Base-by-base conservation (phyloP, 2,113 vertebrate genomes). In the Nesospiza acunhae region DNA sequence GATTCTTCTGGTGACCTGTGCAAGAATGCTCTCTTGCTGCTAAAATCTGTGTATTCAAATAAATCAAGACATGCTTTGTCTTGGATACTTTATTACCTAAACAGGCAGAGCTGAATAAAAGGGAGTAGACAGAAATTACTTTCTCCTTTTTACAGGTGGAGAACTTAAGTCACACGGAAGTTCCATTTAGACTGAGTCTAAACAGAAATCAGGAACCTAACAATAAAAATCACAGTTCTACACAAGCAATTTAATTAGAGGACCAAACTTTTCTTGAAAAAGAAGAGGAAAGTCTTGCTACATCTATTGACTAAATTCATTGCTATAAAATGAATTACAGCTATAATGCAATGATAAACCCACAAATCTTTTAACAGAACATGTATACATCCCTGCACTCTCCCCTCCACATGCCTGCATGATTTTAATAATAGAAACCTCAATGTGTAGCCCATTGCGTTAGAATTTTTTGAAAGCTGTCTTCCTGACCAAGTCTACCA, bases 351-450 rank as follows among this genome's bases (percentile, higher is more conserved):
- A 21, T n/a, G 69, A 84, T 22, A 86, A 93, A 90, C 7, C 15
- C 27, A 84, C 22, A 77, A 47, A 77, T 70, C 53, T 86, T 94
- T 66, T 64, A 86, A 27, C 8, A 86, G n/a, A 42, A 49, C n/a
- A 22, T 11, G 3, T 46, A 33, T 13, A 39, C 27, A 19, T 27
- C 3, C n/a, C 20, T 8, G 0, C 5, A 19, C 8, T 7, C 13
- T 20, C 0, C 3, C 10, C n/a, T 77, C n/a, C 39, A 39, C 19
- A 28, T 1, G 9, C 20, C 9, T 8, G 2, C 10, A 8, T 24
- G 26, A 55, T 72, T 59, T 35, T 64, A 85, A 72, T 58, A n/a
- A 68, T 22, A 72, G 60, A 82, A 92, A 74, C 20, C 15, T 56
- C 60, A 55, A 55, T 2, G 0, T 87, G 10, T 53, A 50, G 49